Base-by-base conservation (phyloP, 2,888 invertebrate genomes). In the Beris chalybata region DNA sequence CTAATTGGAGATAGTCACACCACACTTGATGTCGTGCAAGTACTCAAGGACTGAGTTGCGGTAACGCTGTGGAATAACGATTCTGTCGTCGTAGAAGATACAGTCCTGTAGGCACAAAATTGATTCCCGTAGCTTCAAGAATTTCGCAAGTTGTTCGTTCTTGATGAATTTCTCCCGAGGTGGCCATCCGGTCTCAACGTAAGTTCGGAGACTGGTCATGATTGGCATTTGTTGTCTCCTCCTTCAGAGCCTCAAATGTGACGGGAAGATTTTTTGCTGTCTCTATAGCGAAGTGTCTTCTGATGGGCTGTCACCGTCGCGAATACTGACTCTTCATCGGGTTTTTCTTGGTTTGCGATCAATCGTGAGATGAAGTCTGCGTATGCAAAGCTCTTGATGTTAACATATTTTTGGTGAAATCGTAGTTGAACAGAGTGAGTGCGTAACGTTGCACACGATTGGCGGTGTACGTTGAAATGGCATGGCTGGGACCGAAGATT, bases 401-500 rank as follows among this genome's bases (percentile, higher is more conserved):
- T 15, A 4, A 47, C 47, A 11, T 47, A 47, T 5, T 47, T 47
- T 3, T 47, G 5, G 13, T 71, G 63, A 54, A 71, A 73, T 65
- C 73, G 55, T 72, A 74, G 45, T 68, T 61, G 43, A 71, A 55
- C n/a, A 74, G 55, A 11, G 64, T 69, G 6, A 69, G 54, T 56
- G 72, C 71, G 68, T 69, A 73, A 29, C 72, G 57, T 59, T 72
- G 72, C 11, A 72, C 52, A 12, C 73, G 64, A 15, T 69, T 72
- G 4, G 70, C 70, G 6, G 71, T 67, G 13, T 70, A 65, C 2
- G 66, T 47, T 13, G 71, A 66, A 64, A 72, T 68, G 38, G 71
- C 69, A 61, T 69, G 74, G 57, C 75, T 74, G 30, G 74, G 71
- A 59, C 74, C 72, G 56, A 78, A 75, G 30, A 79, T 74, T 5